A percentile compares a stretch with the other conserved stretches of the same genome.
Evolutionary conservation across 2,888 invertebrate genomes (phyloP).

Genomic region (Lordiphosa andalusiaca): DNA sequence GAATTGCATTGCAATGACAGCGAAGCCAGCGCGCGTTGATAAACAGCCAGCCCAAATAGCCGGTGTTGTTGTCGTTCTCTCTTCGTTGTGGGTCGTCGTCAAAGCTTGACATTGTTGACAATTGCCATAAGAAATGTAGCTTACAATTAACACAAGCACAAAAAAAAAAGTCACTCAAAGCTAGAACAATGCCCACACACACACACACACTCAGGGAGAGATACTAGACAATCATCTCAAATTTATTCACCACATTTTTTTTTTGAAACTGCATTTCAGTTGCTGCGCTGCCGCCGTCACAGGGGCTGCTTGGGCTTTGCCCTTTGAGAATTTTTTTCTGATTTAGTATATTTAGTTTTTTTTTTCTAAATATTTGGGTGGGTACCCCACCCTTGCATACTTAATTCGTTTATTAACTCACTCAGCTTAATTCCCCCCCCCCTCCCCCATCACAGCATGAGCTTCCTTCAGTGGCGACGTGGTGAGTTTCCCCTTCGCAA

Average conservation of each 20-base stretch:
- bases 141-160: conserved; percentile 45
- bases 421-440: conserved; percentile 41
- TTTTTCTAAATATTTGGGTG: too few relatives aligned
- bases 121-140: conserved; percentile 54
- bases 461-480: conserved; percentile 28
- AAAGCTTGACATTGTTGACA: conserved; percentile 62
- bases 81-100: conserved; percentile 11
- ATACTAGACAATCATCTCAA: conserved; percentile 38
- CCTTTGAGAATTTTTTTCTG: too few relatives aligned
- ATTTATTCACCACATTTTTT: conserved; percentile 70
- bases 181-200: conserved; percentile 57
- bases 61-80: conserved; percentile 44
- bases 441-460: too few relatives aligned
- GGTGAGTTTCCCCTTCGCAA: conserved; percentile 49
- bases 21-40: conserved; percentile 72
- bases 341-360: too few relatives aligned
- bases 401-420: too few relatives aligned
- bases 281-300: too few relatives aligned
- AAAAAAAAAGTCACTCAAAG: conserved; percentile 57
- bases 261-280: conserved; percentile 59
- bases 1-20: conserved; percentile 45
- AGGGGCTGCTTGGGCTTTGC: too few relatives aligned
- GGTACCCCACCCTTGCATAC: too few relatives aligned
- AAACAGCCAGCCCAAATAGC: conserved; percentile 70
- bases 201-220: conserved; percentile 10